Evolutionary conservation across 2,113 vertebrate genomes (phyloP).

Genomic region (Otocyon megalotis): DNA sequence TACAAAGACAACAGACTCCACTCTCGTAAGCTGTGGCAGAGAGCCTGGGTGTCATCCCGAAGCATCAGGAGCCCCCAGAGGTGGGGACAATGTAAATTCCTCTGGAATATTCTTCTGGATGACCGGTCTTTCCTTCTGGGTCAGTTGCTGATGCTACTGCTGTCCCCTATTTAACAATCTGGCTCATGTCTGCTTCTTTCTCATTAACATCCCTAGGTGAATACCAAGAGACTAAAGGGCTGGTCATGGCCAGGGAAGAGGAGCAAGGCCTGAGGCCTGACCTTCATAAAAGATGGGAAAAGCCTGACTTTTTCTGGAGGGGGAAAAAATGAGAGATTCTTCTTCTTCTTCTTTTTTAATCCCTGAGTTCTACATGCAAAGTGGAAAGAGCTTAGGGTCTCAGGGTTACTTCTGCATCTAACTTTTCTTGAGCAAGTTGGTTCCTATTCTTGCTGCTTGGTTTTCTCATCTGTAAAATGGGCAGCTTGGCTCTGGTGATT

Average conservation of each 20-base stretch:
- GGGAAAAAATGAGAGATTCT: neutral
- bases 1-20: neutral
- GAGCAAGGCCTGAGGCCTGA: rapidly evolving
- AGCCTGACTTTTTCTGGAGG: neutral
- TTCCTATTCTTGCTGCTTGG: neutral
- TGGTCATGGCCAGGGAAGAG: neutral
- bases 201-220: neutral
- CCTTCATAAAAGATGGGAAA: neutral
- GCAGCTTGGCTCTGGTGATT: neutral
- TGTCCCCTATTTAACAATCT: neutral
- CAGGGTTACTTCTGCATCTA: neutral
- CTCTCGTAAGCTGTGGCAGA: rapidly evolving
- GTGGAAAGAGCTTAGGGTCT: neutral
- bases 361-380: neutral
- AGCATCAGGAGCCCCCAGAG: neutral
- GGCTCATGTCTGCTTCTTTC: neutral
- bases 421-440: neutral
- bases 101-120: neutral
- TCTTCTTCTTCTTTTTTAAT: neutral
- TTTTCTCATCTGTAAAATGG: neutral
- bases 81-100: neutral
- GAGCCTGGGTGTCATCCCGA: too few species aligned
- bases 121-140: neutral
- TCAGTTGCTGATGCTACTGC: neutral
- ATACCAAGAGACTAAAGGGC: neutral